Conservation (phyloP, 2,113 vertebrate genomes). For the Brienomyrus brachyistius region DNA sequence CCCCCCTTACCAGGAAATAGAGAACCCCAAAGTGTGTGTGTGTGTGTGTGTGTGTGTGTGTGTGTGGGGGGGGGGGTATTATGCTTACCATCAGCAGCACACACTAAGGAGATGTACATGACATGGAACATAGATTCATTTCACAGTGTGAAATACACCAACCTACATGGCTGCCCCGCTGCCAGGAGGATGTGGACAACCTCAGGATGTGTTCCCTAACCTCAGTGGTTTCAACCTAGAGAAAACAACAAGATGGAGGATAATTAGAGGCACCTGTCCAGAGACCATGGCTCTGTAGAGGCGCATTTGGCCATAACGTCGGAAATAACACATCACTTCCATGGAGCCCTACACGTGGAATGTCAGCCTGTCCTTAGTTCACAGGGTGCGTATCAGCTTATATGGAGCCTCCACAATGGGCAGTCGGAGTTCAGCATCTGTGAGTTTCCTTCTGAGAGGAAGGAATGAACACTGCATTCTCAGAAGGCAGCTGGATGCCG, state of each 20-base stretch:
- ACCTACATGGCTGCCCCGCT: background rate
- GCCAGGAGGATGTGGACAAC: background rate
- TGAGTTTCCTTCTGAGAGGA: background rate
- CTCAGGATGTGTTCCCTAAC: background rate
- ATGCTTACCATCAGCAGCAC: background rate
- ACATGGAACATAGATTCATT: background rate
- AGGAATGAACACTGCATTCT: background rate
- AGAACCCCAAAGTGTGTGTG: background rate
- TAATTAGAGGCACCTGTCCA: background rate
- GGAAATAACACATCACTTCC: background rate
- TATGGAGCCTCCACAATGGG: background rate
- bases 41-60: no score
- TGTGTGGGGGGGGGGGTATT: background rate
- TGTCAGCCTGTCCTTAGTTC: background rate
- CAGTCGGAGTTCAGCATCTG: background rate
- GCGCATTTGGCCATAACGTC: background rate
- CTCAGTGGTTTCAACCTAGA: background rate
- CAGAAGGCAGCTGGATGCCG: background rate
- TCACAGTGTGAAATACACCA: background rate
- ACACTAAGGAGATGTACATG: background rate
- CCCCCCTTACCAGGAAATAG: background rate
- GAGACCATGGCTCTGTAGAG: background rate
- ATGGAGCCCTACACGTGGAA: background rate
- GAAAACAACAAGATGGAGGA: background rate
- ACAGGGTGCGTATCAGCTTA: background rate